Conservation (phyloP, 2,797 vertebrate genomes). For the Enteromius viviparus region DNA sequence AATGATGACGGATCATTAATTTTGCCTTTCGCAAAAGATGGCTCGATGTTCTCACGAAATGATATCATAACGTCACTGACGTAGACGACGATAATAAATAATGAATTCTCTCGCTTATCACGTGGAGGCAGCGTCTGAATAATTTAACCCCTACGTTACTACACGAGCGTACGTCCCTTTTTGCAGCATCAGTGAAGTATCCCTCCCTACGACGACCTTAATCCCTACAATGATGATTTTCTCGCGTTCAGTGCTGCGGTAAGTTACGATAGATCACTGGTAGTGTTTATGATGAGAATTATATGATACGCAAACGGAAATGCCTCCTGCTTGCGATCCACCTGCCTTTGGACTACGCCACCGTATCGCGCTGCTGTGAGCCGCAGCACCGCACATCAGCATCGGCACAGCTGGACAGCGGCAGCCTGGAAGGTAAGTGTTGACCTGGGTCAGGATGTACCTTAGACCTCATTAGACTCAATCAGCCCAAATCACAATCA, state of each 20-base stretch:
- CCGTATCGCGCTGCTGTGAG: constrained; percentile 46
- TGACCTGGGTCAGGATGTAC: constrained; percentile 8
- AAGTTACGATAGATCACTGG: background rate
- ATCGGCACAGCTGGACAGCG: constrained; percentile 50
- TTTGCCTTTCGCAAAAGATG: constrained; percentile 21
- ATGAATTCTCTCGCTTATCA: constrained; percentile 67
- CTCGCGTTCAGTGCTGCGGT: background rate
- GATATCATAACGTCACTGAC: constrained; percentile 56
- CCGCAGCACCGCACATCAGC: constrained; percentile 52
- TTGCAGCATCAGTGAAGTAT: constrained; percentile 53
- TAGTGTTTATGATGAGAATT: constrained; percentile 26
- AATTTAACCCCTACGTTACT: constrained; percentile 75
- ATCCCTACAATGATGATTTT: constrained; percentile 9
- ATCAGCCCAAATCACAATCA: background rate
- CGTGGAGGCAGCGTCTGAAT: constrained; percentile 72
- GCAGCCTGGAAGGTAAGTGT: constrained; percentile 54
- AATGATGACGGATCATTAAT: constrained; percentile 16
- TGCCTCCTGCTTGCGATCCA: constrained; percentile 47
- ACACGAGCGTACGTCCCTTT: constrained; percentile 59
- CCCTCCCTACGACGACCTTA: constrained; percentile 21
- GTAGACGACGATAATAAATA: constrained; percentile 66
- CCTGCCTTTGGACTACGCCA: constrained; percentile 52
- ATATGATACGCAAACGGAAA: constrained; percentile 53
- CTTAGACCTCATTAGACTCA: background rate
- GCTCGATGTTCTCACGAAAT: constrained; percentile 29